Conservation (phyloP, 2,888 invertebrate species). For the Unio pictorum region DNA sequence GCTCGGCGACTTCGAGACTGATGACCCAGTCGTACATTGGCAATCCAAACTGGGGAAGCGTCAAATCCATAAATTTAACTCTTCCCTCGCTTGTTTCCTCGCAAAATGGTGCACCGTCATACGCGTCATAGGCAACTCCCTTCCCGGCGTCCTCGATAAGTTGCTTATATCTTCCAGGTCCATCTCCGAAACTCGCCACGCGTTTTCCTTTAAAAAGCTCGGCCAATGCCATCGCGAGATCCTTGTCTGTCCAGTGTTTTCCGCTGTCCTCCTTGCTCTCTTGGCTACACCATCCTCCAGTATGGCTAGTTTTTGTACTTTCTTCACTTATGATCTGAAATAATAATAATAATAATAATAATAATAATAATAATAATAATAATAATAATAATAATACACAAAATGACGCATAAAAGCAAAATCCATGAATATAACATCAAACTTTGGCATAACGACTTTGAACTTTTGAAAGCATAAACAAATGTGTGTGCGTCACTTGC, state of each 20-base stretch:
- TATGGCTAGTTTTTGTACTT: not conserved
- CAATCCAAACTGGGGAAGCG: conserved; percentile 28
- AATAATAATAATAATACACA: not conserved
- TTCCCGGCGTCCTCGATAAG: conserved; percentile 7
- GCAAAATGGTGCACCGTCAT: conserved; percentile 27
- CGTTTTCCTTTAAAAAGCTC: conserved; percentile 11
- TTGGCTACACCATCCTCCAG: not conserved
- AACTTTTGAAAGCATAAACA: too few relatives aligned
- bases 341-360: not conserved
- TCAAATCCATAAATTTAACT: conserved; percentile 26
- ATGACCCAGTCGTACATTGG: conserved; percentile 29
- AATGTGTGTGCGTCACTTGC: too few relatives aligned
- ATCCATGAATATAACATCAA: too few relatives aligned
- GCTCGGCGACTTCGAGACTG: conserved; percentile 31
- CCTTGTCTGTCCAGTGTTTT: not conserved
- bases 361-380: not conserved
- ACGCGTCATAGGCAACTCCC: conserved; percentile 21
- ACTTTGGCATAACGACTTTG: too few relatives aligned
- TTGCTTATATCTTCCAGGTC: conserved; percentile 25
- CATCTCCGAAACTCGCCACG: conserved; percentile 30
- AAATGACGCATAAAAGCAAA: too few relatives aligned
- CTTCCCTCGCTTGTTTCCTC: conserved; percentile 15
- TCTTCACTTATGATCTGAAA: not conserved
- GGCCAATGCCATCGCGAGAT: not conserved
- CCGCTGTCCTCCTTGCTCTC: not conserved